phyloP scores from a whole-genome alignment of 2,888 invertebrate species.

The Apomyelois bistriatella region DNA sequence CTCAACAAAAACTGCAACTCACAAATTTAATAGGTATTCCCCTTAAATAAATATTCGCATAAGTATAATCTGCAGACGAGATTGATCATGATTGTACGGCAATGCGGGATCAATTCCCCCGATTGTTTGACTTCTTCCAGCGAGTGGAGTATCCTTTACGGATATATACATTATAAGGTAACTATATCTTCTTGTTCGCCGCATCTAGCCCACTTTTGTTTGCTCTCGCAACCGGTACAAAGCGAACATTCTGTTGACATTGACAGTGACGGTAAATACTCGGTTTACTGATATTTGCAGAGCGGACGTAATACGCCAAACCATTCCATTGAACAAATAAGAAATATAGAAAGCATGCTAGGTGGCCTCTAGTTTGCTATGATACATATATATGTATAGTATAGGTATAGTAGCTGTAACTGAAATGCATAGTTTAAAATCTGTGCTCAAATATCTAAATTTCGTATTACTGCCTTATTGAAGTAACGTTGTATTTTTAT shows the following conservation, averaged over 20 bases:
- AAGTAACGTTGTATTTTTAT: no score
- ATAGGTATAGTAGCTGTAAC: no score
- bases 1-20: no score
- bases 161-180: background rate
- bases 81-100: background rate
- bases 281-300: conserved; percentile 70
- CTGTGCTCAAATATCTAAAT: no score
- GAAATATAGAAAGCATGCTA: background rate
- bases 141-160: background rate
- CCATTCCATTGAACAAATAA: conserved; percentile 43
- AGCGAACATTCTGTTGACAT: conserved; percentile 70
- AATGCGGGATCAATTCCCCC: background rate
- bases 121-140: background rate
- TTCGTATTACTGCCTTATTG: no score
- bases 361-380: background rate
- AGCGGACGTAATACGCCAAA: conserved; percentile 53
- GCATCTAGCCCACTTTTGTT: conserved; percentile 58
- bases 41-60: no score
- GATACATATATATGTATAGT: no score
- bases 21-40: no score
- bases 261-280: conserved; percentile 36
- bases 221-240: conserved; percentile 62
- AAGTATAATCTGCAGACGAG: no score
- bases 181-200: background rate
- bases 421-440: no score